These are phyloP conservation scores for Polydrusus cervinus DNA, from an alignment of 2,888 invertebrate species.

Conservation along the genomic window DNA sequence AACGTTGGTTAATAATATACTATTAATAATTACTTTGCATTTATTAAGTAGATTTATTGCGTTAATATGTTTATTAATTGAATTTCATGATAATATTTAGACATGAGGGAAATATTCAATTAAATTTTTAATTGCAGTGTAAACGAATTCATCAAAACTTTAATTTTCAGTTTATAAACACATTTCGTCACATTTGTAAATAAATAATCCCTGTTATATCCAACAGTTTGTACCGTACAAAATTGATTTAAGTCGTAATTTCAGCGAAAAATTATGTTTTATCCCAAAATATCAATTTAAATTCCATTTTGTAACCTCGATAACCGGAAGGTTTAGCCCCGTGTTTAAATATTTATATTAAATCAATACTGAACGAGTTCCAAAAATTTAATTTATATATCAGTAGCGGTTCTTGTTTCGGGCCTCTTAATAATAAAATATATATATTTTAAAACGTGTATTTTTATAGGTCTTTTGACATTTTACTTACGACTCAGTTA, in stretches of 20 bases:
- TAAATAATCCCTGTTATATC: background rate
- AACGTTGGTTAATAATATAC: too few relatives aligned
- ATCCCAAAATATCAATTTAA: slow-evolving; percentile 15
- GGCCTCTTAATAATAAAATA: too few relatives aligned
- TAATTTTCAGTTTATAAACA: slow-evolving; percentile 1
- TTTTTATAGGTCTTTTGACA: too few relatives aligned
- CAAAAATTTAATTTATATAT: background rate
- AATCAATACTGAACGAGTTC: slow-evolving; percentile 3
- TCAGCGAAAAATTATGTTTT: slow-evolving; percentile 5
- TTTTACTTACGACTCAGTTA: too few relatives aligned
- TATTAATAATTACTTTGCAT: too few relatives aligned
- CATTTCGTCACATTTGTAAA: background rate
- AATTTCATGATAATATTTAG: too few relatives aligned
- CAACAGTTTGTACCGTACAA: background rate
- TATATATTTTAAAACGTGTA: too few relatives aligned
- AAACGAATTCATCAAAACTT: background rate
- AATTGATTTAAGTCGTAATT: background rate
- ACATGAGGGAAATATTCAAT: background rate
- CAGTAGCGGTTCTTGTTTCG: background rate
- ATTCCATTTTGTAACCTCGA: slow-evolving; percentile 10
- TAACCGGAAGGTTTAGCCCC: slow-evolving; percentile 7
- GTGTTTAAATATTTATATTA: slow-evolving; percentile 3
- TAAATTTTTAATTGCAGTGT: background rate
- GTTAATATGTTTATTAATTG: too few relatives aligned
- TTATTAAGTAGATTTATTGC: too few relatives aligned